Evolutionary conservation across 1,140 invertebrate genomes (phyloP), one percentile per base, ranked within the genome.

Genomic region (Lasioglossum baleicum): DNA sequence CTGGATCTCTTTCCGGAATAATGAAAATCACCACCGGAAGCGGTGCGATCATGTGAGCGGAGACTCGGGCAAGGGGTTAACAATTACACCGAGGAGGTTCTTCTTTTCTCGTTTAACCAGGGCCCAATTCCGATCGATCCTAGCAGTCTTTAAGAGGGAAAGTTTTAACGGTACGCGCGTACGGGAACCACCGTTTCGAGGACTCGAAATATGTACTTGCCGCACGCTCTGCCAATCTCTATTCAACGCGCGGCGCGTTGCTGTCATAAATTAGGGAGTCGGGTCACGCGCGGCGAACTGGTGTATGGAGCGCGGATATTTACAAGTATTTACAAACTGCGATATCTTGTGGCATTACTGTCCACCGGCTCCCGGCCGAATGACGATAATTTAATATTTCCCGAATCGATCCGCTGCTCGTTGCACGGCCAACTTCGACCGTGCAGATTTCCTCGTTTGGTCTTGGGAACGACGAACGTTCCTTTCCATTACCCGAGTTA

Each of bases 191-290:
- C 35, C 17, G 63, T 80, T 80, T 74, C 51, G 77, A 74, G 77
- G 35, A 75, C 51, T 73, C 53, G 77, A 67, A 80, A 80, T 60
- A 75, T 51, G 64, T 80, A 75, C 53, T 75, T 67, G 51, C 20
- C 17, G 61, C 13, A 53, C 15, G 61, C 11, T 80, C 72, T 73
- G 78, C 71, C 78, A 80, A 80, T 80, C 78, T 80, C 78, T 80
- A 80, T 80, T 80, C 78, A 80, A 67, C 78, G 64, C 78, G 78
- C 64, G 78, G 26, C 64, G 64, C 72, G 78, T 68, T 61, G 63
- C 78, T 80, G 71, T 80, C 78, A 80, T 80, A 80, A 80, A 80
- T 80, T 80, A 80, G 78, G 75, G 71, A 80, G 71, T 80, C 78
- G 72, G 72, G 78, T 80, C 78, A 80, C 78, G 78, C 53, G 64